Percentiles rank a stretch among this genome's conserved stretches.
phyloP scores from a whole-genome alignment of 1,140 invertebrate species.

The Harlomillsia oculata region DNA sequence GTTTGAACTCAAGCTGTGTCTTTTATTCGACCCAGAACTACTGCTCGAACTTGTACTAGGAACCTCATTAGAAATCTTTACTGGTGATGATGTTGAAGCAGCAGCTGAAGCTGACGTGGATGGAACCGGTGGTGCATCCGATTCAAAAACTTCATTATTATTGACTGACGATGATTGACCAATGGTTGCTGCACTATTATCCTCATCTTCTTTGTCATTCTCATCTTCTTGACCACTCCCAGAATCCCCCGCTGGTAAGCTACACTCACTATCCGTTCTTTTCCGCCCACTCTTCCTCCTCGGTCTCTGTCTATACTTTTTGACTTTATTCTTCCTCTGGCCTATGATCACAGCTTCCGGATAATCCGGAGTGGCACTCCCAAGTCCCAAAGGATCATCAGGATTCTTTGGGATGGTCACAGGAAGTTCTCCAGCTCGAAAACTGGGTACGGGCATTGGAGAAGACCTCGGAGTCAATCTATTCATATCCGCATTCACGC shows the following conservation, averaged over 20 bases:
- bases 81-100: too few relatives aligned
- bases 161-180: too few relatives aligned
- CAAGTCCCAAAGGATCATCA: slow-evolving; percentile 77
- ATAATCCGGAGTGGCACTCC: slow-evolving; percentile 58
- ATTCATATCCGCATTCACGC: slow-evolving; percentile 49
- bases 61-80: too few relatives aligned
- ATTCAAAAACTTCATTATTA: too few relatives aligned
- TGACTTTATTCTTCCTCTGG: slow-evolving; percentile 41
- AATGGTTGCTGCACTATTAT: too few relatives aligned
- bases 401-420: slow-evolving; percentile 88
- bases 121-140: too few relatives aligned
- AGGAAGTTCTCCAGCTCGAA: slow-evolving; percentile 70
- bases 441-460: slow-evolving; percentile 73
- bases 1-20: too few relatives aligned
- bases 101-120: too few relatives aligned
- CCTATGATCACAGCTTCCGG: slow-evolving; percentile 68
- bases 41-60: too few relatives aligned
- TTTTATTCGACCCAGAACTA: too few relatives aligned
- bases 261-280: slow-evolving; percentile 41
- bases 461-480: slow-evolving; percentile 77
- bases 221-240: slow-evolving; percentile 6
- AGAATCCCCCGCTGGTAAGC: slow-evolving; percentile 9
- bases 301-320: slow-evolving; percentile 49
- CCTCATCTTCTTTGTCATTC: background rate
- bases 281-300: slow-evolving; percentile 46